Evolutionary conservation across 2,888 invertebrate species (phyloP).

Genomic region (Tetheella fluctuosa): DNA sequence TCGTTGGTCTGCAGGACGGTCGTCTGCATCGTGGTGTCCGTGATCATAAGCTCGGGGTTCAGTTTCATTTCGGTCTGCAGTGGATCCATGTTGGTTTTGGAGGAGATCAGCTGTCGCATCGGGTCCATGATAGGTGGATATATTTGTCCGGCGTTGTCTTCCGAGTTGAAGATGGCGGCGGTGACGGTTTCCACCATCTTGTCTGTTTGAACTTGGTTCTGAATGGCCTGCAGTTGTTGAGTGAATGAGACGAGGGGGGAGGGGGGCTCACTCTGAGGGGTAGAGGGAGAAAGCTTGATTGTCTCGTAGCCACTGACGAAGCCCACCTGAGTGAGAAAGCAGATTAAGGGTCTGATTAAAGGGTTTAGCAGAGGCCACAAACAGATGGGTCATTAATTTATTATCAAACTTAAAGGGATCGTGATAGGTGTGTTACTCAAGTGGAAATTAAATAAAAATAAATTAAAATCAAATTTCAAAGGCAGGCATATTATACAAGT

Average conservation of each 20-base stretch:
- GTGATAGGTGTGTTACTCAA: too few species aligned
- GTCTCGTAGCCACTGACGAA: slow-evolving; percentile 71
- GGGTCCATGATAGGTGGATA: slow-evolving; percentile 63
- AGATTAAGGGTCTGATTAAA: background rate
- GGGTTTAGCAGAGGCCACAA: too few species aligned
- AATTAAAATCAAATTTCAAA: too few species aligned
- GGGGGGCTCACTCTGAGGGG: slow-evolving; percentile 64
- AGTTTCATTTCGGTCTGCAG: slow-evolving; percentile 66
- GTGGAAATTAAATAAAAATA: too few species aligned
- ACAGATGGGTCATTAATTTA: too few species aligned
- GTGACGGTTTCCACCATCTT: slow-evolving; percentile 81
- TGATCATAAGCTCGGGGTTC: slow-evolving; percentile 64
- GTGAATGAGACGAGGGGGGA: slow-evolving; percentile 71
- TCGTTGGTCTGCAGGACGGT: slow-evolving; percentile 45
- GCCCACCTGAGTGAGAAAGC: slow-evolving; percentile 44
- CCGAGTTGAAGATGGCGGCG: slow-evolving; percentile 79
- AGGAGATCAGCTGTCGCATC: slow-evolving; percentile 65
- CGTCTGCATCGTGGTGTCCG: slow-evolving; percentile 50
- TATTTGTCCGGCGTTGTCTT: slow-evolving; percentile 63
- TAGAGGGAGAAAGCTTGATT: slow-evolving; percentile 83
- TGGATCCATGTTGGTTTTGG: slow-evolving; percentile 52
- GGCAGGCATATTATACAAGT: too few species aligned
- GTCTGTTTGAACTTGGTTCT: slow-evolving; percentile 79
- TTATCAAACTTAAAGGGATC: too few species aligned
- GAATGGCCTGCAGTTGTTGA: slow-evolving; percentile 76